A percentile compares a stretch with the other conserved stretches of the same genome.
Evolutionary conservation across 2,888 invertebrate genomes (phyloP).

Genomic region (Catocala fraxini): DNA sequence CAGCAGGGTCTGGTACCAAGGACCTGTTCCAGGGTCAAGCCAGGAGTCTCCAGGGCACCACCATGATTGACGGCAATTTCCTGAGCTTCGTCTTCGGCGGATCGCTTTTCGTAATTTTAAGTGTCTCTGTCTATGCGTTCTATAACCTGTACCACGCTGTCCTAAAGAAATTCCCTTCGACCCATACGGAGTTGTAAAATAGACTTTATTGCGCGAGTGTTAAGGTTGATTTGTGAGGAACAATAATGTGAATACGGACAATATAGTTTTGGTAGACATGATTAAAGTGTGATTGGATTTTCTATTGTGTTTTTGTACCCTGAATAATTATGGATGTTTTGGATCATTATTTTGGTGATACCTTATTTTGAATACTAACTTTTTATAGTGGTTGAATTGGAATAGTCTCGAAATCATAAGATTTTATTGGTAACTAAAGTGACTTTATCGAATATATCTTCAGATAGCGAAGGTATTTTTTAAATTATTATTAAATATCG

Average conservation of each 20-base stretch:
- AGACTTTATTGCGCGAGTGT: conserved; percentile 34
- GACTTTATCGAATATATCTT: no score
- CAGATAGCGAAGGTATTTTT: no score
- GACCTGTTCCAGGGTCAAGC: conserved; percentile 83
- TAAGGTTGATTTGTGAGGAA: conserved; percentile 41
- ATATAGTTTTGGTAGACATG: conserved; percentile 41
- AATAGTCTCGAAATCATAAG: no score
- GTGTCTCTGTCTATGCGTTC: conserved; percentile 95
- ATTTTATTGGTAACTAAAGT: no score
- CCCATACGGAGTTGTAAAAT: conserved; percentile 92
- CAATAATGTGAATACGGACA: conserved; percentile 34
- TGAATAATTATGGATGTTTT: not conserved
- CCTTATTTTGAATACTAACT: no score
- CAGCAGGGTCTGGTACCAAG: conserved; percentile 79
- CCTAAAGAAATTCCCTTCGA: conserved; percentile 93
- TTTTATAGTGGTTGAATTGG: no score
- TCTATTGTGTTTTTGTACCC: conserved; percentile 28
- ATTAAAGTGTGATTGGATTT: conserved; percentile 44
- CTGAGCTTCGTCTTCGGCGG: conserved; percentile 94
- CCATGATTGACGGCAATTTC: conserved; percentile 94
- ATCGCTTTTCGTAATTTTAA: conserved; percentile 92
- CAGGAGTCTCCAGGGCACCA: conserved; percentile 83
- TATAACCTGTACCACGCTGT: conserved; percentile 90
- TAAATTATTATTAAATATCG: no score
- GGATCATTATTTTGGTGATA: not conserved